phyloP scores from a whole-genome alignment of 2,797 vertebrate genomes.

The Bufotes viridis region DNA sequence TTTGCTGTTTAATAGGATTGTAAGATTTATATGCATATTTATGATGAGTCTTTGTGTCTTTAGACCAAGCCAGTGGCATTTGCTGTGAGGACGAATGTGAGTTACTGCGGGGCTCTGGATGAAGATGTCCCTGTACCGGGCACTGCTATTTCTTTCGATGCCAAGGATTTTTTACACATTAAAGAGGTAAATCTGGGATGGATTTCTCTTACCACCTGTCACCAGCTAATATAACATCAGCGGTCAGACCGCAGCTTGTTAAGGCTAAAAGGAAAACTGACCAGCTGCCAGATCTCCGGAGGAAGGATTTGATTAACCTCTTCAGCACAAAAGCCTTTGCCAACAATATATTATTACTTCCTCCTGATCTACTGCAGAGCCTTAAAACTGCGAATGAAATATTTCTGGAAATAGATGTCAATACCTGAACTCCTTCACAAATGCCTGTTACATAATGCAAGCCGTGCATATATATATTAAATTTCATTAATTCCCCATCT shows the following conservation, averaged over 20 bases:
- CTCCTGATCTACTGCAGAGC: conserved; percentile 15
- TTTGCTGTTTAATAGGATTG: not conserved
- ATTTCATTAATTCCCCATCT: not conserved
- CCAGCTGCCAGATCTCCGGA: conserved; percentile 45
- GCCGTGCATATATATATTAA: not conserved
- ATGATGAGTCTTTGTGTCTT: conserved; percentile 57
- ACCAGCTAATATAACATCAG: conserved; percentile 10
- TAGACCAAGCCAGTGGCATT: conserved; percentile 95
- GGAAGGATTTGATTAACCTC: conserved; percentile 29
- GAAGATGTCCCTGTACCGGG: conserved; percentile 94
- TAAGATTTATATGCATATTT: not conserved
- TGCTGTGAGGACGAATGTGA: conserved; percentile 96
- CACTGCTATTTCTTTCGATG: conserved; percentile 94
- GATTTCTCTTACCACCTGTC: conserved; percentile 40
- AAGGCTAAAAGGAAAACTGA: conserved; percentile 41
- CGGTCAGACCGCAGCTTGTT: conserved; percentile 46
- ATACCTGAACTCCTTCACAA: not conserved
- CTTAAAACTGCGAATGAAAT: not conserved
- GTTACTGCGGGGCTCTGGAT: conserved; percentile 94
- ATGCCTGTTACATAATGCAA: not conserved
- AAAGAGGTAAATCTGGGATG: conserved; percentile 86
- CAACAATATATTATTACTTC: conserved; percentile 7
- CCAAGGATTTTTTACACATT: conserved; percentile 99
- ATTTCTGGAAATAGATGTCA: not conserved
- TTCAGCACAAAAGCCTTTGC: conserved; percentile 7